Evolutionary conservation across 2,797 vertebrate species (phyloP).

Genomic region (Otolemur crassicaudatus): DNA sequence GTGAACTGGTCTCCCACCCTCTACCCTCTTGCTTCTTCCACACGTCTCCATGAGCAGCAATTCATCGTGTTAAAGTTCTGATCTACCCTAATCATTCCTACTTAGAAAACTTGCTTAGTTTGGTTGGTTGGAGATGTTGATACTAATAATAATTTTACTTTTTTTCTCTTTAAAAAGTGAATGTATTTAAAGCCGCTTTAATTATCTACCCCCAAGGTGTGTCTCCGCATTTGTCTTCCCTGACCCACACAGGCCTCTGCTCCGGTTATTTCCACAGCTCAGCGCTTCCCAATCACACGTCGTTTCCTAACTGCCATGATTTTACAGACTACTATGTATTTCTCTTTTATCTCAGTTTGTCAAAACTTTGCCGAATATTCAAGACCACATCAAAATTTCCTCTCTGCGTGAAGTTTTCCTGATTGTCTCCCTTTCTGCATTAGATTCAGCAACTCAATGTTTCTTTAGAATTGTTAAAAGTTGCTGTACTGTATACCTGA

Average conservation of each 20-base stretch:
- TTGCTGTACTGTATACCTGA: not conserved
- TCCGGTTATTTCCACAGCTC: not conserved
- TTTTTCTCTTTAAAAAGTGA: not conserved
- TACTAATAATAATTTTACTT: not conserved
- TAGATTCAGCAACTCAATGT: not conserved
- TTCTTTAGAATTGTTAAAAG: not conserved
- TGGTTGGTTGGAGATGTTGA: not conserved
- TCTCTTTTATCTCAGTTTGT: not conserved
- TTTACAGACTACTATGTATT: not conserved
- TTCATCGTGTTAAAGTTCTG: not conserved
- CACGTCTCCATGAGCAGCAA: not conserved
- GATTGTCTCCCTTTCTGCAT: not conserved
- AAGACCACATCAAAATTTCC: not conserved
- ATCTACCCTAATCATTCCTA: not conserved
- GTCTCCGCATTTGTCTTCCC: not conserved
- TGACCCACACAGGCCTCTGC: not conserved
- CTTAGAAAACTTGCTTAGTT: not conserved
- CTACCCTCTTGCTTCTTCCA: not conserved
- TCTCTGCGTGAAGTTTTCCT: not conserved
- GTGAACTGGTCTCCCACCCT: not conserved
- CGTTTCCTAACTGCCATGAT: not conserved
- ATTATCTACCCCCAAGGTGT: not conserved
- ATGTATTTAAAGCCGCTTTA: not conserved
- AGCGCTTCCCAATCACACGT: rapidly evolving
- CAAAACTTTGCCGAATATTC: not conserved